These are phyloP conservation scores for Nemotelus nigrinus DNA, from an alignment of 2,888 invertebrate genomes.

Conservation along the genomic window DNA sequence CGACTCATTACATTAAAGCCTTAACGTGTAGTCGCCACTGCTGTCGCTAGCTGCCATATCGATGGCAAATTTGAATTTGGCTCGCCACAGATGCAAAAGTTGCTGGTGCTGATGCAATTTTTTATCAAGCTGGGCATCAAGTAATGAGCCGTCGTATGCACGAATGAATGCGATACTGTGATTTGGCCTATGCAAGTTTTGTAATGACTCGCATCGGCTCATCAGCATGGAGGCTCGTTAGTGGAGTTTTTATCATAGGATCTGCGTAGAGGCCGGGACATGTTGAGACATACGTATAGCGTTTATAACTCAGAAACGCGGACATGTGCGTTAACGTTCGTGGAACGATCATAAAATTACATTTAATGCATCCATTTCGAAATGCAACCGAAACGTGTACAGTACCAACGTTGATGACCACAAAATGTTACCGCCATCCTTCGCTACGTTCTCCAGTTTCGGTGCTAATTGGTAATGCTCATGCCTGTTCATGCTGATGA, in stretches of 20 bases:
- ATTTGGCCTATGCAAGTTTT: slow-evolving; percentile 22
- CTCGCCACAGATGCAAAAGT: not conserved
- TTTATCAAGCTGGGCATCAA: too few species aligned
- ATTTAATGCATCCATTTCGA: slow-evolving; percentile 37
- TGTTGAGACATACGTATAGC: too few species aligned
- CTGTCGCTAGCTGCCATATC: slow-evolving; percentile 7
- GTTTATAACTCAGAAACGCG: too few species aligned
- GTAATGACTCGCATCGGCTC: slow-evolving; percentile 34
- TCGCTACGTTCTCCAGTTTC: too few species aligned
- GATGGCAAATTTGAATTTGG: slow-evolving; percentile 23
- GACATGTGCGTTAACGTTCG: not conserved
- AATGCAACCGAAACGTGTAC: slow-evolving; percentile 19
- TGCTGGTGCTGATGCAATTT: too few species aligned
- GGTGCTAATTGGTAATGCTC: not conserved
- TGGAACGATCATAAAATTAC: slow-evolving; percentile 24
- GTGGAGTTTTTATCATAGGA: slow-evolving; percentile 12
- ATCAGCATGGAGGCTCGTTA: slow-evolving; percentile 39
- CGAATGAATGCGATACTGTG: too few species aligned
- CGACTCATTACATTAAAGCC: too few species aligned
- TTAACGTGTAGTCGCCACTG: not conserved
- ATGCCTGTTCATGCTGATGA: not conserved
- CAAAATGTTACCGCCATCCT: not conserved
- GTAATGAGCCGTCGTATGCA: too few species aligned
- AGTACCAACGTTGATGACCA: not conserved
- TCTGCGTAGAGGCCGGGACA: too few species aligned